phyloP scores from a whole-genome alignment of 2,888 invertebrate species.

The Campopleginae sp. region DNA sequence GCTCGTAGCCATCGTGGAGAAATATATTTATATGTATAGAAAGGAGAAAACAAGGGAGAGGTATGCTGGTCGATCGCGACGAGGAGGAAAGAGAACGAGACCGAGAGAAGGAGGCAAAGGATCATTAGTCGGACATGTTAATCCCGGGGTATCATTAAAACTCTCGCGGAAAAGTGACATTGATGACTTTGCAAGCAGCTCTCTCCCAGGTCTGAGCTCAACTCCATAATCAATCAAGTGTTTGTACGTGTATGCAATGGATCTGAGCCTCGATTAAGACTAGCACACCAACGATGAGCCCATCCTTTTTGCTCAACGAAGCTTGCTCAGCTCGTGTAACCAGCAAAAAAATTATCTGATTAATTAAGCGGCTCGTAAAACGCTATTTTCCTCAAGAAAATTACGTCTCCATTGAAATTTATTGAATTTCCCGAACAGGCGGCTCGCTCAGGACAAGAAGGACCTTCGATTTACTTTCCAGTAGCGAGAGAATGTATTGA shows the following conservation, averaged over 20 bases:
- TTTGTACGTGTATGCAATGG: constrained; percentile 48
- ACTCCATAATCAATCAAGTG: constrained; percentile 75
- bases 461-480: constrained; percentile 16
- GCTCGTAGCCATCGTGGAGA: not conserved
- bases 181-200: constrained; percentile 67
- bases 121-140: constrained; percentile 77
- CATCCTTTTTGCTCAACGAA: constrained; percentile 62
- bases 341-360: constrained; percentile 70
- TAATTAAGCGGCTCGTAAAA: constrained; percentile 63
- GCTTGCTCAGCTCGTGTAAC: constrained; percentile 69
- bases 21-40: not conserved
- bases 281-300: constrained; percentile 68
- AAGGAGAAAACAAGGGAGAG: not conserved
- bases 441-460: not conserved
- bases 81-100: constrained; percentile 26
- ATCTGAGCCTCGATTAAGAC: constrained; percentile 35
- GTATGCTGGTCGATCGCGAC: constrained; percentile 33
- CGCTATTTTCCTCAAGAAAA: constrained; percentile 10
- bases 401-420: constrained; percentile 1
- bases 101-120: constrained; percentile 58
- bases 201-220: constrained; percentile 50
- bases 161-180: constrained; percentile 65
- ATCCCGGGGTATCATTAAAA: constrained; percentile 75
- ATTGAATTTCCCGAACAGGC: not conserved
- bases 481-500: not conserved